A percentile compares a stretch with the other conserved stretches of the same genome.
These are phyloP conservation scores for Nasonovia ribisnigri DNA, from an alignment of 2,888 invertebrate species.

Conservation along the genomic window DNA sequence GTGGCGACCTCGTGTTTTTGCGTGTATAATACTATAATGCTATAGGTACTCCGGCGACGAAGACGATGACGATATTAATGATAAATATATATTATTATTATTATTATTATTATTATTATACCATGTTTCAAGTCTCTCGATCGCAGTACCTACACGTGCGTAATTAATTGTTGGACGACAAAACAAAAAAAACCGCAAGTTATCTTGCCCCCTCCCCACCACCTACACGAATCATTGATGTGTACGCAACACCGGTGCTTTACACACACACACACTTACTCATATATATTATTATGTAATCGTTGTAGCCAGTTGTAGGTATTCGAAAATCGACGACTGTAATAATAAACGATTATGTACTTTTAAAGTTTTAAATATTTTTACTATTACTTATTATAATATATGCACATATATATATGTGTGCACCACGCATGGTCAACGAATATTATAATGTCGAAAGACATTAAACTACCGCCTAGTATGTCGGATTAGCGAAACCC, in stretches of 20 bases:
- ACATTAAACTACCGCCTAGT: background rate
- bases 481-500: background rate
- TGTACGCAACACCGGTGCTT: background rate
- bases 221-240: background rate
- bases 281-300: background rate
- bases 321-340: background rate
- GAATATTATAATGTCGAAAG: background rate
- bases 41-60: background rate
- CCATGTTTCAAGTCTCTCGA: background rate
- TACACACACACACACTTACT: background rate
- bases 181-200: background rate
- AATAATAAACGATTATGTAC: background rate
- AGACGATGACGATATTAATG: background rate
- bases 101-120: background rate
- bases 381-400: background rate
- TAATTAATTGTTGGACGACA: slow-evolving; percentile 2
- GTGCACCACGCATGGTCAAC: background rate
- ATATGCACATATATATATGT: no score
- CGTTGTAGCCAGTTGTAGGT: background rate
- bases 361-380: background rate
- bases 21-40: no score
- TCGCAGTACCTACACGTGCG: background rate
- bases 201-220: background rate
- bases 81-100: background rate
- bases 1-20: background rate